Conservation (phyloP, 1,140 invertebrate species). For the Chrysoperla carnea region DNA sequence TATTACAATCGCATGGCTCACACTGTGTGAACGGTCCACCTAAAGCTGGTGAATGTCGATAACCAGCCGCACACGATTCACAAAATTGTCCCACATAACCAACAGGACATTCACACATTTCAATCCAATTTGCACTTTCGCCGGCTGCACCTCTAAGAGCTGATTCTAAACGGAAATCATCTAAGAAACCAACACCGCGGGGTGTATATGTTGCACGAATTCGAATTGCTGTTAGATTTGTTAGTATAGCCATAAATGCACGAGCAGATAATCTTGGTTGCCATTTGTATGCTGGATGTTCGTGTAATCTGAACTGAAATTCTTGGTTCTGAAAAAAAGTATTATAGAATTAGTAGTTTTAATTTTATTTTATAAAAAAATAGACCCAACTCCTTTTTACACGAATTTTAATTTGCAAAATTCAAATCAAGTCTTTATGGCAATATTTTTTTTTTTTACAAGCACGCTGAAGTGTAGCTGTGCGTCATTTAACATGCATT, state of each 20-base stretch:
- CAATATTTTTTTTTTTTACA: too few species aligned
- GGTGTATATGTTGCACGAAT: conserved; percentile 81
- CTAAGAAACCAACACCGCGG: conserved; percentile 69
- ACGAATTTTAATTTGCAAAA: too few species aligned
- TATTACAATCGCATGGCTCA: conserved; percentile 90
- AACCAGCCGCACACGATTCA: conserved; percentile 90
- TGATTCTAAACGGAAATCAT: conserved; percentile 74
- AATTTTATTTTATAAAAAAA: neutral
- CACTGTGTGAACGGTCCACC: conserved; percentile 86
- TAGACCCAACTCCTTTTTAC: neutral
- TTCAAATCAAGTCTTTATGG: too few species aligned
- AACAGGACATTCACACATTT: conserved; percentile 79
- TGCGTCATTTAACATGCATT: too few species aligned
- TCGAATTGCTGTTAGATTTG: conserved; percentile 86
- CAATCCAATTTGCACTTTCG: conserved; percentile 75
- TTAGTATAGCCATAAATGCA: conserved; percentile 80
- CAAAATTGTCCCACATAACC: conserved; percentile 89
- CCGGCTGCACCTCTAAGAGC: conserved; percentile 66
- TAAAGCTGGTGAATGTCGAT: conserved; percentile 71
- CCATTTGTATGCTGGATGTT: conserved; percentile 83
- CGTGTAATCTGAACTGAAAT: conserved; percentile 74
- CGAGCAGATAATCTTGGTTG: conserved; percentile 66
- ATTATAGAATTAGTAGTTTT: neutral
- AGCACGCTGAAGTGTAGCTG: too few species aligned
- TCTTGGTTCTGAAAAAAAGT: conserved; percentile 38